Conservation (phyloP, 2,888 invertebrate species). For the Drosophila picticornis region DNA sequence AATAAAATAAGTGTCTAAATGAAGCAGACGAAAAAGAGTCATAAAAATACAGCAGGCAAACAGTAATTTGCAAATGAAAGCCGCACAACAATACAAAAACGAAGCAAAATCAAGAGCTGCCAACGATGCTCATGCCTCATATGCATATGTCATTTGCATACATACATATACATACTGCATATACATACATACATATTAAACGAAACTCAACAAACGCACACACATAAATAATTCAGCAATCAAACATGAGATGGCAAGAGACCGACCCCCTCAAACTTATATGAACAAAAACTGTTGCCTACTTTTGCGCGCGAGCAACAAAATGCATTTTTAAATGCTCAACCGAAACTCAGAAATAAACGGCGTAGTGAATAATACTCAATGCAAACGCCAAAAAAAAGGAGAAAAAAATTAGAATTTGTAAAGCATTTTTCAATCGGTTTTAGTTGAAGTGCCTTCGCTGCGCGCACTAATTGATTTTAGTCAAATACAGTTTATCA, state of each 20-base stretch:
- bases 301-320: conserved; percentile 44
- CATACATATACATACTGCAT: conserved; percentile 42
- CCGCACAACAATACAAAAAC: conserved; percentile 29
- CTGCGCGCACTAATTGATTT: conserved; percentile 52
- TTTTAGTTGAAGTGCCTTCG: conserved; percentile 45
- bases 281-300: conserved; percentile 45
- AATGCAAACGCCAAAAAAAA: conserved; percentile 20
- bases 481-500: conserved; percentile 42
- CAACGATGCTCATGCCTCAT: conserved; percentile 52
- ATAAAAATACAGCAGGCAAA: conserved; percentile 61
- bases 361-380: not conserved
- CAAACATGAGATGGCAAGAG: conserved; percentile 19
- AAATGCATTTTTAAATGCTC: conserved; percentile 38
- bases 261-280: not conserved
- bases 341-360: conserved; percentile 9
- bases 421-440: conserved; percentile 39
- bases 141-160: conserved; percentile 75
- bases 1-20: not conserved
- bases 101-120: conserved; percentile 20
- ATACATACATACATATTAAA: conserved; percentile 48
- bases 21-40: conserved; percentile 7
- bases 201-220: conserved; percentile 25
- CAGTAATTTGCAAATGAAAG: conserved; percentile 73
- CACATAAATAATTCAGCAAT: conserved; percentile 73
- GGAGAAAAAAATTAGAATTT: conserved; percentile 12